phyloP scores from a whole-genome alignment of 2,113 vertebrate genomes.

The Corythornis cristatus region DNA sequence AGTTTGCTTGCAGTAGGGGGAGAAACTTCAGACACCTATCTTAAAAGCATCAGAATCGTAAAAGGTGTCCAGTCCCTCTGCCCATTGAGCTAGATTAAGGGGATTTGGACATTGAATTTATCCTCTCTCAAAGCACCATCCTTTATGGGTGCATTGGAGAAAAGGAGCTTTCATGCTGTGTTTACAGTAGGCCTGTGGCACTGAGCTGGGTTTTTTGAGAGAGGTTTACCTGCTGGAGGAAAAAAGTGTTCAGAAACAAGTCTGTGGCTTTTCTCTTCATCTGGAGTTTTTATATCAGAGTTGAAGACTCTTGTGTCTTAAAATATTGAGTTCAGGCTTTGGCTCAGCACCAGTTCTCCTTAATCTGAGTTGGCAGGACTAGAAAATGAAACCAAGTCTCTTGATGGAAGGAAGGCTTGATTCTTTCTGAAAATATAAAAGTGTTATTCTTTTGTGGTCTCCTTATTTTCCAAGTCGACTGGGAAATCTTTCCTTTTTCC shows the following conservation, averaged over 20 bases:
- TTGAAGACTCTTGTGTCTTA: not conserved
- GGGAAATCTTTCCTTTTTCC: not conserved
- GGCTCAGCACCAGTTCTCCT: not conserved
- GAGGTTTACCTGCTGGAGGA: not conserved
- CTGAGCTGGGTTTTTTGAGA: not conserved
- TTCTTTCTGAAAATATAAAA: not conserved
- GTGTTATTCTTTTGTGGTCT: not conserved
- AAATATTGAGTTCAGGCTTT: not conserved
- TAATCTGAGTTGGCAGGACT: not conserved
- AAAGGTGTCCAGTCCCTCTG: not conserved
- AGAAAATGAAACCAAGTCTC: not conserved
- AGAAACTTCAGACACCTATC: not conserved
- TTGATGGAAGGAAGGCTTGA: not conserved
- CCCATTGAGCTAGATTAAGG: not conserved
- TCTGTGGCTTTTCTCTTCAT: not conserved
- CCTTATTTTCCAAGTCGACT: not conserved
- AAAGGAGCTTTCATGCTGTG: not conserved
- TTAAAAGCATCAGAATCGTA: conserved; percentile 7
- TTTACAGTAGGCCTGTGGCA: not conserved
- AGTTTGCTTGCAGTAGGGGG: not conserved
- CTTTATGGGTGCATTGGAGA: accelerated
- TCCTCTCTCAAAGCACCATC: not conserved
- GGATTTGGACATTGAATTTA: not conserved
- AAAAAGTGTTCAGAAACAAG: not conserved
- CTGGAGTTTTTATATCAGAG: not conserved